Percentiles rank a stretch among this genome's conserved stretches.
These are phyloP conservation scores for Esox masquinongy DNA, from an alignment of 2,797 vertebrate genomes.

Conservation along the genomic window DNA sequence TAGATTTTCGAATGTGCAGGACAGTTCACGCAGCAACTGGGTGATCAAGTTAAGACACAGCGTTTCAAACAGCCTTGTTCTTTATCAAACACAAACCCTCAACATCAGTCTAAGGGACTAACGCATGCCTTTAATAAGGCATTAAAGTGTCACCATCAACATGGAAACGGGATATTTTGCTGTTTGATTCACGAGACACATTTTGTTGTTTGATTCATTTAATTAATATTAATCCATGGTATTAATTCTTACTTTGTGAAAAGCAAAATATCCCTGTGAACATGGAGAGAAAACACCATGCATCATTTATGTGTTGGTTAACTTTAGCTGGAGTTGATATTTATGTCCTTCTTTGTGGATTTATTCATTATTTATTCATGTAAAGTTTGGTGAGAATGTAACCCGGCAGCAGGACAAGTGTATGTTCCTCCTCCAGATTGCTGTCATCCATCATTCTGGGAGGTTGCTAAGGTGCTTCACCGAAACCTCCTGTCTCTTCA, in stretches of 20 bases:
- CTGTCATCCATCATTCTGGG: slow-evolving; percentile 41
- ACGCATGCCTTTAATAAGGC: slow-evolving; percentile 9
- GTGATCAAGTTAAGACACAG: background rate
- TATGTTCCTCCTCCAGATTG: slow-evolving; percentile 16
- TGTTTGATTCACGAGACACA: background rate
- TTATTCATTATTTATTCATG: slow-evolving; percentile 14
- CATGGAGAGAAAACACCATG: background rate
- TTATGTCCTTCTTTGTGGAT: background rate
- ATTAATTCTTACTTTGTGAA: background rate
- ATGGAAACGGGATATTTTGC: no score
- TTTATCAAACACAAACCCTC: slow-evolving; percentile 58
- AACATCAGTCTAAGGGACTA: slow-evolving; percentile 18
- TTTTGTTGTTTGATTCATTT: background rate
- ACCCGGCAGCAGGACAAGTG: slow-evolving; percentile 13
- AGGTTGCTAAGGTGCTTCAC: slow-evolving; percentile 21
- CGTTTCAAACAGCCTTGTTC: slow-evolving; percentile 10
- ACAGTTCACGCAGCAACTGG: no score
- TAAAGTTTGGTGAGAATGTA: background rate
- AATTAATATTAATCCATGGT: background rate
- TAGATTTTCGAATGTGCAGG: no score
- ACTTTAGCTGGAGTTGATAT: background rate
- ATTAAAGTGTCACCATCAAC: background rate
- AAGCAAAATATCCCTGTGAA: background rate
- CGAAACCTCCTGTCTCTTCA: slow-evolving; percentile 7
- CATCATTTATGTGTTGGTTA: background rate